Conservation (phyloP, 2,113 vertebrate species). For the Scopus umbretta region DNA sequence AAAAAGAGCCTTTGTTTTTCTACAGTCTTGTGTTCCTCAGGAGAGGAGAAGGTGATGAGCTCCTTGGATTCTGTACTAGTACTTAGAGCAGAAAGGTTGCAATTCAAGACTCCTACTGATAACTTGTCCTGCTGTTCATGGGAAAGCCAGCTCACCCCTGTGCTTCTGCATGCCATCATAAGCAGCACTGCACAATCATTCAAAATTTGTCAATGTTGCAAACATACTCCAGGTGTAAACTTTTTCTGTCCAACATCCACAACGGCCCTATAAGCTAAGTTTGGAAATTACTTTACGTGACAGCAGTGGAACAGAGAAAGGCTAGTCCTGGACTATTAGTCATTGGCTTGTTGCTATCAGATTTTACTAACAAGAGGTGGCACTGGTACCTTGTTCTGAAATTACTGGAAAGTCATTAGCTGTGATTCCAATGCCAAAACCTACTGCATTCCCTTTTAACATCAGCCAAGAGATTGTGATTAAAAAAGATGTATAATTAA, state of each 20-base stretch:
- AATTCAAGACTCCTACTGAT: neutral
- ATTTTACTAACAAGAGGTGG: slow-evolving; percentile 6
- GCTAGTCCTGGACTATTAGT: neutral
- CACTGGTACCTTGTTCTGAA: neutral
- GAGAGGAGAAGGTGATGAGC: neutral
- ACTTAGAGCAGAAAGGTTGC: neutral
- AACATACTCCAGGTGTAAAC: neutral
- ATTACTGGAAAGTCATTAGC: neutral
- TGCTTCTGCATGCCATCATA: neutral
- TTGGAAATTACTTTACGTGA: neutral
- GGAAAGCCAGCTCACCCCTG: neutral
- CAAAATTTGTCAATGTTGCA: neutral
- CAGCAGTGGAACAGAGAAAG: neutral
- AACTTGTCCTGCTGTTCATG: neutral
- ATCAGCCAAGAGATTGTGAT: neutral
- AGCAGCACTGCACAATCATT: neutral
- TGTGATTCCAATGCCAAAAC: neutral
- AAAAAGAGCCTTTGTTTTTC: neutral
- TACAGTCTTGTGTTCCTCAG: neutral
- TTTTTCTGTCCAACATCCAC: neutral
- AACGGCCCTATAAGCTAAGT: neutral
- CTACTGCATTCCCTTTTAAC: neutral
- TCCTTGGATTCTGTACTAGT: neutral
- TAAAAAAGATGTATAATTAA: neutral
- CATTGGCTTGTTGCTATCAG: neutral